These are phyloP conservation scores for Artemia sp. DNA, from an alignment of 2,888 invertebrate species.

Conservation along the genomic window DNA sequence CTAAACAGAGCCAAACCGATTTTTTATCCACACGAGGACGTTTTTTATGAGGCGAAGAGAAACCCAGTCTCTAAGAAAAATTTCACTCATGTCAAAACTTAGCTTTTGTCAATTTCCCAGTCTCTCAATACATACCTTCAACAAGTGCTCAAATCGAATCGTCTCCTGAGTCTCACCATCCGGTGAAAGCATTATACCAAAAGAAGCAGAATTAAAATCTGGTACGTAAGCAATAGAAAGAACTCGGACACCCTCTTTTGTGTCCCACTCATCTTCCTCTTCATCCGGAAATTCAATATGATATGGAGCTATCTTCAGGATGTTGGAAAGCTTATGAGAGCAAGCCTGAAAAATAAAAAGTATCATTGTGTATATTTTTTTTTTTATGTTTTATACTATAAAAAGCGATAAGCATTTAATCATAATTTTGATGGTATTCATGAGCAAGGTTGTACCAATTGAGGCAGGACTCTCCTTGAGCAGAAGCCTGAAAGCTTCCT, in stretches of 20 bases:
- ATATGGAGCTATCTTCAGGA: slow-evolving; percentile 78
- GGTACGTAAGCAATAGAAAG: slow-evolving; percentile 76
- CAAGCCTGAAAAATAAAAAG: slow-evolving; percentile 40
- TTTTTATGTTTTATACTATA: not conserved
- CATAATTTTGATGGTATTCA: too few species aligned
- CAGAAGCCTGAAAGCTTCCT: too few species aligned
- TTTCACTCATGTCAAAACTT: too few species aligned
- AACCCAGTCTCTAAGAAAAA: too few species aligned
- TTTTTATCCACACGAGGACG: too few species aligned
- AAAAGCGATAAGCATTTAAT: too few species aligned
- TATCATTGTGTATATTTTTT: not conserved
- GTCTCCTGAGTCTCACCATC: slow-evolving; percentile 88
- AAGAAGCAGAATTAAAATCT: slow-evolving; percentile 65
- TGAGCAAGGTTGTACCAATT: too few species aligned
- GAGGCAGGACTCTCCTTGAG: too few species aligned
- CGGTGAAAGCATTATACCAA: slow-evolving; percentile 65
- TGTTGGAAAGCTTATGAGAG: slow-evolving; percentile 68
- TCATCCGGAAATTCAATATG: slow-evolving; percentile 54
- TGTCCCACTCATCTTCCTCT: slow-evolving; percentile 81
- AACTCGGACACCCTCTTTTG: slow-evolving; percentile 60
- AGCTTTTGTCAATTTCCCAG: too few species aligned
- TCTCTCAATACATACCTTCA: slow-evolving; percentile 36
- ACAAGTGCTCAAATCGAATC: slow-evolving; percentile 64
- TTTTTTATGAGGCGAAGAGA: too few species aligned
- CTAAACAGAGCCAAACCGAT: too few species aligned